These are phyloP conservation scores for Novumbra hubbsi DNA, from an alignment of 2,797 vertebrate species.

Conservation along the genomic window DNA sequence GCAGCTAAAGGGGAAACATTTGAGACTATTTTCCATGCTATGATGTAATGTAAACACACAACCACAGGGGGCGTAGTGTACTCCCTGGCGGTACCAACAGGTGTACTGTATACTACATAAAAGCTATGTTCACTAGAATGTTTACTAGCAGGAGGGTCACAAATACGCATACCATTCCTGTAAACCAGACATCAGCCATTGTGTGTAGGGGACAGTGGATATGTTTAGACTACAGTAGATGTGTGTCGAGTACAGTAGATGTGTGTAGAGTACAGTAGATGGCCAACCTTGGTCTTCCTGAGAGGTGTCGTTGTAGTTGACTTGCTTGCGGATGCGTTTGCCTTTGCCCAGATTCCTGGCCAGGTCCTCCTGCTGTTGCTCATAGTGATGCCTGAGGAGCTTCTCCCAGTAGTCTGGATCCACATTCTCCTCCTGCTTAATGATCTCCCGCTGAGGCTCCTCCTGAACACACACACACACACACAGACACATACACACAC, in stretches of 20 bases:
- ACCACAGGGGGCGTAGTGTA: background rate
- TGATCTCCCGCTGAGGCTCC: constrained; percentile 96
- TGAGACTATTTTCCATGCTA: background rate
- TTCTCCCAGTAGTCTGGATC: constrained; percentile 99
- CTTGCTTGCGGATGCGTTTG: constrained; percentile 96
- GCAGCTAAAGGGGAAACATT: background rate
- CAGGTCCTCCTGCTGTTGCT: constrained; percentile 97
- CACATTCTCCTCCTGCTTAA: constrained; percentile 99
- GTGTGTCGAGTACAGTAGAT: background rate
- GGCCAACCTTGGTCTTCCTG: constrained; percentile 97
- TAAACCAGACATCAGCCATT: background rate
- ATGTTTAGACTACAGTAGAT: background rate
- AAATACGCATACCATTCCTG: background rate
- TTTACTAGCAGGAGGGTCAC: background rate
- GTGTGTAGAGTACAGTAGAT: background rate
- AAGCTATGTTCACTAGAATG: background rate
- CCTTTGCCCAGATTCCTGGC: constrained; percentile 96
- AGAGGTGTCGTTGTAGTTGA: constrained; percentile 98
- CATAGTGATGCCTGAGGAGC: constrained; percentile 94
- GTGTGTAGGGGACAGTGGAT: background rate
- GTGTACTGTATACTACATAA: background rate
- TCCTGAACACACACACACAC: constrained; percentile 73
- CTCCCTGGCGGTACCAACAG: background rate
- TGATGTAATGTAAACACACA: background rate
- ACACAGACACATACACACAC: constrained; percentile 4